These are phyloP conservation scores for Zeugodacus cucurbitae DNA, from an alignment of 1,140 invertebrate species.

Conservation along the genomic window DNA sequence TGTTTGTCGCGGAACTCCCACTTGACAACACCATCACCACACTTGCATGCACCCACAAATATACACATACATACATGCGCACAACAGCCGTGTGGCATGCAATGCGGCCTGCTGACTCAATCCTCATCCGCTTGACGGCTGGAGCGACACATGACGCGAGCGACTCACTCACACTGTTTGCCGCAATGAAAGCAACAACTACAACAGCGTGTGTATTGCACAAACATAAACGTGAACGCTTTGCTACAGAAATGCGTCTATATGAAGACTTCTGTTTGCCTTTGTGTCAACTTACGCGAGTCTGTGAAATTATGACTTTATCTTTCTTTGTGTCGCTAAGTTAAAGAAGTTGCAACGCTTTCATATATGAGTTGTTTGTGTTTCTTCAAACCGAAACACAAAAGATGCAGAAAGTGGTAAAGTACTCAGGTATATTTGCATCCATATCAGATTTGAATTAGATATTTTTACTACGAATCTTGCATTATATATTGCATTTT, in stretches of 20 bases:
- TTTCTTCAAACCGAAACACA: neutral
- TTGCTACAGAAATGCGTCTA: neutral
- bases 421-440: neutral
- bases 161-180: neutral
- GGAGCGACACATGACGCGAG: neutral
- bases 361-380: neutral
- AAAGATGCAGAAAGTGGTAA: neutral
- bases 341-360: neutral
- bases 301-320: neutral
- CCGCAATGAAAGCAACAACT: neutral
- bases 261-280: neutral
- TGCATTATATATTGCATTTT: no score
- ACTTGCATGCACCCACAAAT: neutral
- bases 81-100: neutral
- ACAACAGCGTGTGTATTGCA: neutral
- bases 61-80: neutral
- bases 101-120: neutral
- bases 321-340: neutral
- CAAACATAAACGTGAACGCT: neutral
- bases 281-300: neutral
- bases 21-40: neutral
- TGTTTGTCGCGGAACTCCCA: slow-evolving; percentile 1
- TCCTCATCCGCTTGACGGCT: slow-evolving; percentile 8
- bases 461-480: no score
- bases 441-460: neutral